phyloP scores from a whole-genome alignment of 2,113 vertebrate species.

The Charina bottae region DNA sequence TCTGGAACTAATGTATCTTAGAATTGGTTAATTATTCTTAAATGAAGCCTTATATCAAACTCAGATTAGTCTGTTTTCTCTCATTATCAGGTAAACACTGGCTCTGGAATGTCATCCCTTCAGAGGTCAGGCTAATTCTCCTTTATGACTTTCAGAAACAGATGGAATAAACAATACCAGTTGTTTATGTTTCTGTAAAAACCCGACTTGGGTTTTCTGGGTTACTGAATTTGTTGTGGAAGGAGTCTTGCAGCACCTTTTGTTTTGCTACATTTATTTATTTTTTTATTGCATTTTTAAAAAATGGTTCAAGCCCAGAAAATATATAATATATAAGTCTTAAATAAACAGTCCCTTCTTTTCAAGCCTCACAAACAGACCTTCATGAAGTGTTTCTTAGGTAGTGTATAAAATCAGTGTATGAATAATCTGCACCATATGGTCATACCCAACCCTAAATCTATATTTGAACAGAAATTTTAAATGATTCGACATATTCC shows the following conservation, averaged over 20 bases:
- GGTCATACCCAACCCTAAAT: not conserved
- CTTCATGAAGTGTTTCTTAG: not conserved
- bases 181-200: too few species aligned
- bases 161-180: not conserved
- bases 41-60: not conserved
- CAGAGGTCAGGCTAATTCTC: not conserved
- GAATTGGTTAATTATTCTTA: not conserved
- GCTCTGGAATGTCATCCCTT: not conserved
- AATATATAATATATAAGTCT: not conserved
- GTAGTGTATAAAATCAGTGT: too few species aligned
- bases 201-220: not conserved
- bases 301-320: not conserved
- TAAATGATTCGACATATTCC: not conserved
- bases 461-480: not conserved
- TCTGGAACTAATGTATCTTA: not conserved
- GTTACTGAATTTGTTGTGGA: not conserved
- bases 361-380: not conserved
- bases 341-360: not conserved
- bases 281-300: not conserved
- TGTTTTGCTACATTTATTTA: not conserved
- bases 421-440: too few species aligned
- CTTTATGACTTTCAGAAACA: not conserved
- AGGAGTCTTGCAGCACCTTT: not conserved
- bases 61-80: not conserved
- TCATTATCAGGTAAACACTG: not conserved